Percentiles rank a stretch among this genome's conserved stretches.
These are phyloP conservation scores for Lethenteron reissneri DNA, from an alignment of 2,113 vertebrate genomes.

Conservation along the genomic window DNA sequence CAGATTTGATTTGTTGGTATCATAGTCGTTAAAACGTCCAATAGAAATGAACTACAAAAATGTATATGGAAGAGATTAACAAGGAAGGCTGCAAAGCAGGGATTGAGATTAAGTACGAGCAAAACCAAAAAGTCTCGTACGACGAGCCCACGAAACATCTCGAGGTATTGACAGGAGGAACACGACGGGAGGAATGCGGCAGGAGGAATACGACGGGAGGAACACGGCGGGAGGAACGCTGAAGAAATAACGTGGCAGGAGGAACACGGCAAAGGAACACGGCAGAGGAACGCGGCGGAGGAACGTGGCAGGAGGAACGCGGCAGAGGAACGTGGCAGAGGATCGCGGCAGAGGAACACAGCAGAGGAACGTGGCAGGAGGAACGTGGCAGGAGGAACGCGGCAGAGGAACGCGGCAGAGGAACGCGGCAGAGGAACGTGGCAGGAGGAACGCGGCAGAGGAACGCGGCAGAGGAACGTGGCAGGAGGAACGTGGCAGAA, in stretches of 20 bases:
- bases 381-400: not conserved
- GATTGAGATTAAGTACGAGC: too few species aligned
- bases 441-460: too few species aligned
- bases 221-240: not conserved
- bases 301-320: not conserved
- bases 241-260: not conserved
- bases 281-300: not conserved
- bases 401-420: not conserved
- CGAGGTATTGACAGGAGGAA: not conserved
- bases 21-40: too few species aligned
- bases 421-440: not conserved
- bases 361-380: not conserved
- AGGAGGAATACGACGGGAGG: too few species aligned
- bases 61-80: too few species aligned
- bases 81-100: too few species aligned
- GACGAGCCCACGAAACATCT: too few species aligned
- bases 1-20: too few species aligned
- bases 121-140: too few species aligned
- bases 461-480: too few species aligned
- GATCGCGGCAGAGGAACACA: not conserved
- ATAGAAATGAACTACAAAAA: too few species aligned
- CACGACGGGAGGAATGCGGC: rapidly evolving
- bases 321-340: not conserved
- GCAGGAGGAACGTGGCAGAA: too few species aligned
- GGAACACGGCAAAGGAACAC: not conserved